Conservation (phyloP, 1,140 invertebrate species). For the Drosophila teissieri region DNA sequence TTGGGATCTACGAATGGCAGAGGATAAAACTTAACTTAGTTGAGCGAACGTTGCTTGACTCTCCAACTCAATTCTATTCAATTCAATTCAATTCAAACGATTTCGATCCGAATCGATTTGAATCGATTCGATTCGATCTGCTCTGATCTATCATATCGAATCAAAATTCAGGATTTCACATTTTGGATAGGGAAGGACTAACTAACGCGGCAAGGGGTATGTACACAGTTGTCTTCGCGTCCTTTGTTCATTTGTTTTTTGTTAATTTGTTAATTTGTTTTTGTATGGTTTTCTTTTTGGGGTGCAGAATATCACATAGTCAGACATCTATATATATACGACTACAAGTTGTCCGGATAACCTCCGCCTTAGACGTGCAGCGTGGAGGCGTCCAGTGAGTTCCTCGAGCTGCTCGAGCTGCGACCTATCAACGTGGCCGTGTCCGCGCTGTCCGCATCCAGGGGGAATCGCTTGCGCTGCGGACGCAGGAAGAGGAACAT, state of each 20-base stretch:
- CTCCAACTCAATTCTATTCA: background rate
- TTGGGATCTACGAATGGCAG: constrained; percentile 52
- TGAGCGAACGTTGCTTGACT: constrained; percentile 57
- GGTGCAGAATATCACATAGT: constrained; percentile 79
- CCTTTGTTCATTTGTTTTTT: constrained; percentile 4
- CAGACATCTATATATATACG: constrained; percentile 71
- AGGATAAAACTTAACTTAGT: constrained; percentile 73
- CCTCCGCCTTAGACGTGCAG: constrained; percentile 56
- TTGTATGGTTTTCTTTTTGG: constrained; percentile 33
- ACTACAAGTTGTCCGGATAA: constrained; percentile 65
- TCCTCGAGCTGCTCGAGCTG: constrained; percentile 27
- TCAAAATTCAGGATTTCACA: background rate
- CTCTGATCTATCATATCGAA: constrained; percentile 35
- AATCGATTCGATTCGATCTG: constrained; percentile 28
- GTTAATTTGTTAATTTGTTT: no score
- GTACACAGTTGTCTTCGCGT: constrained; percentile 27
- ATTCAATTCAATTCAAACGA: constrained; percentile 22
- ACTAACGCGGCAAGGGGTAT: constrained; percentile 23
- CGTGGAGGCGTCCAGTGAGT: constrained; percentile 64
- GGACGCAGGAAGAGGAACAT: constrained; percentile 77
- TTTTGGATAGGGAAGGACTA: constrained; percentile 13
- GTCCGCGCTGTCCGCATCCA: constrained; percentile 31
- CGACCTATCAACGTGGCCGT: constrained; percentile 60
- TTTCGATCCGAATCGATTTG: constrained; percentile 15
- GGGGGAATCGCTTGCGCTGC: constrained; percentile 63